Evolutionary conservation across 2,113 vertebrate species (phyloP), one percentile per base, ranked within the genome.

Genomic region (Coreoperca whiteheadi): DNA sequence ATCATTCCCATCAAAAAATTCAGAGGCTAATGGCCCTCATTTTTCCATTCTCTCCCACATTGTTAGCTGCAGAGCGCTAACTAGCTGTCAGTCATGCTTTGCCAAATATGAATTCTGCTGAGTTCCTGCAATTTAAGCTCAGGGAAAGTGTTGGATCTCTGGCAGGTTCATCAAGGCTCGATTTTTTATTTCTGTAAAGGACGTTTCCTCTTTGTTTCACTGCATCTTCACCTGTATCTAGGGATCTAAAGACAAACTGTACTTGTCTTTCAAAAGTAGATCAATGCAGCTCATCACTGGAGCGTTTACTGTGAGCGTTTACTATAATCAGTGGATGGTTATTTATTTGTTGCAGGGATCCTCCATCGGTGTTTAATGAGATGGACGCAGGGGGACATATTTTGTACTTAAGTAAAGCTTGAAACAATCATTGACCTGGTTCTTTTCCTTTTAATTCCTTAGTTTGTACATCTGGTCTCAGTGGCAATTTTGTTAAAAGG

Each of bases 21-120:
- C 46, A 74, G 18, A 30, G 73, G 53, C 74, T 81, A 81, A 65
- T 64, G 23, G 10, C 39, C 34, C 12, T 18, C 41, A 7, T 51
- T 46, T 57, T 59, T 65, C 16, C 28, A 18, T 64, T 71, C 16
- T 59, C 15, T 32, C 3, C 46, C 30, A 16, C 53, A 28, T 66
- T 0, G 3, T 34, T 43, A 50, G 20, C 64, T 53, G 50, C 68
- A 72, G 16, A 74, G 61, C 68, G 71, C 20, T 60, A 65, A 70
- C 30, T 50, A 54, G 28, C 63, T 74, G 74, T 70, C 82, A 74
- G 14, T 77, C 77, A 71, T 63, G 4, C 30, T 63, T 81, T 41
- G 41, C 12, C 37, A 72, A 66, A 65, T 28, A 51, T 54, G 4
- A 79, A 71, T 80, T 69, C 37, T 43, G 25, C 30, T 61, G 70